Conservation (phyloP, 2,888 invertebrate species). For the Brassicogethes aeneus region DNA sequence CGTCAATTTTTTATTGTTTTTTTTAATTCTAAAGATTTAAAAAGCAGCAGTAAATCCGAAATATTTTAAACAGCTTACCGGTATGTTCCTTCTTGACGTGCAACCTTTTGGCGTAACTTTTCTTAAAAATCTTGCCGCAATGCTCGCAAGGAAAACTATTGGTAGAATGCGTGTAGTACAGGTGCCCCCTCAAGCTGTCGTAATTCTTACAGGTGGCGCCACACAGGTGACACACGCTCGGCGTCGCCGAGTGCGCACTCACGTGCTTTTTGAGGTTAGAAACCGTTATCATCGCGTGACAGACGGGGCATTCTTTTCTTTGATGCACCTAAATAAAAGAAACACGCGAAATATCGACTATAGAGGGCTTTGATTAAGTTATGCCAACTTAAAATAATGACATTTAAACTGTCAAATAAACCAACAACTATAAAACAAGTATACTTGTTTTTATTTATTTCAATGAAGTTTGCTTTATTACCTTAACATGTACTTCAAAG, state of each 20-base stretch:
- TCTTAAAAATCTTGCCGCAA: not conserved
- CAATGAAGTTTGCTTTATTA: too few relatives aligned
- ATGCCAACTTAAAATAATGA: too few relatives aligned
- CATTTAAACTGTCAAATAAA: too few relatives aligned
- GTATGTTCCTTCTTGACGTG: slow-evolving; percentile 18
- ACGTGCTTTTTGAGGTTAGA: slow-evolving; percentile 29
- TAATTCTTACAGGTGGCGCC: slow-evolving; percentile 28
- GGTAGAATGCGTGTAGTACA: slow-evolving; percentile 1
- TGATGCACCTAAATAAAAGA: too few relatives aligned
- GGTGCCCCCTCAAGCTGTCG: slow-evolving; percentile 12
- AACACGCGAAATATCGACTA: too few relatives aligned
- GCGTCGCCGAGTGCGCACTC: slow-evolving; percentile 25
- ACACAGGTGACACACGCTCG: slow-evolving; percentile 31
- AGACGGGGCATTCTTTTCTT: slow-evolving; percentile 28
- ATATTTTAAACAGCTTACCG: slow-evolving; percentile 8
- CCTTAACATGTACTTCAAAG: slow-evolving; percentile 20
- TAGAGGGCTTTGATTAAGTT: too few relatives aligned
- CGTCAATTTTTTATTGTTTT: too few relatives aligned
- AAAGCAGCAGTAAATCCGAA: too few relatives aligned
- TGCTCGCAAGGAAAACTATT: not conserved
- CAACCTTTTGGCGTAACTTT: not conserved
- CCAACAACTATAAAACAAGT: too few relatives aligned
- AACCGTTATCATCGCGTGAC: slow-evolving; percentile 24
- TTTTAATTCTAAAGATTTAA: too few relatives aligned
- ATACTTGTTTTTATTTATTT: too few relatives aligned